Evolutionary conservation across 1,140 invertebrate species (phyloP), one percentile per base, ranked within the genome.

Genomic region (Chironomus tepperi): DNA sequence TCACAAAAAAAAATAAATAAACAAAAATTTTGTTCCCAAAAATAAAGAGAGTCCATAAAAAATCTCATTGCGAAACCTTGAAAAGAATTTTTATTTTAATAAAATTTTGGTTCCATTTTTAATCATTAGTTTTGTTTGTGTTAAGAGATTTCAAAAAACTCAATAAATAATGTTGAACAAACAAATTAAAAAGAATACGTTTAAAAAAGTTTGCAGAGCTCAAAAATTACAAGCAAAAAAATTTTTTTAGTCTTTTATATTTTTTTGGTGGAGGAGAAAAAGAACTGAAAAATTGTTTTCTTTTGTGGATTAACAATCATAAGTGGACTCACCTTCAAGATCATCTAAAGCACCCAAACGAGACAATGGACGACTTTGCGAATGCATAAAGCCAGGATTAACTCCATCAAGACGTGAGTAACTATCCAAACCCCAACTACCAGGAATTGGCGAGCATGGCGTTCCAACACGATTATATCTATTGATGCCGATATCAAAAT

Each of bases 391-490:
- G 75, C 83, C 83, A 43, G 85, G 79, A 77, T 85, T 86, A 77
- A 87, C 83, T 80, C 84, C 87, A 82, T 85, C 87, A 79, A 79
- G 76, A 78, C 84, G 84, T 83, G 87, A 88, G 79, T 88, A 88
- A 74, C 86, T 88, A 81, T 89, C 88, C 78, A 89, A 83, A 76
- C 84, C 84, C 84, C 84, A 79, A 77, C 83, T 86, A 84, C 84
- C 76, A 79, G 85, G 76, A 80, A 85, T 81, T 85, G 88, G 75
- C 82, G 88, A 77, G 85, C 89, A 87, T 16, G 88, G 88, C 57
- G 88, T 89, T 7, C 87, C 87, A 21, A 84, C 85, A 77, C 88
- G 84, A 76, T 88, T 86, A 79, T 84, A 87, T 80, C 86, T 85
- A 75, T 84, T 81, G 77, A 87, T 78, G 24, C 87, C 87, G 74